Conservation (phyloP, 2,113 vertebrate species). For the Gobio gobio region DNA sequence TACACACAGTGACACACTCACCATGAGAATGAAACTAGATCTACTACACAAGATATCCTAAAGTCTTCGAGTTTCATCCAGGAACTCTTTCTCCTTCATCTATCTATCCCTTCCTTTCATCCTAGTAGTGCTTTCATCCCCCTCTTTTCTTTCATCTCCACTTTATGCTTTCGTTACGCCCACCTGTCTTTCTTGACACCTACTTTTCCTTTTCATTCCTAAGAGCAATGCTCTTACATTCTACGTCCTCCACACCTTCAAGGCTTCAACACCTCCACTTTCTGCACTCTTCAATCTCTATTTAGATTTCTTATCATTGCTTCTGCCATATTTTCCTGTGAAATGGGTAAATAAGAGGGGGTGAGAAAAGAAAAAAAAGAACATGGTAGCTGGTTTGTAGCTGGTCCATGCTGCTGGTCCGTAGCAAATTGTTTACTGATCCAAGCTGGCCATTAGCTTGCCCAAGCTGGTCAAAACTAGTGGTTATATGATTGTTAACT, state of each 20-base stretch:
- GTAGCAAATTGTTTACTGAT: neutral
- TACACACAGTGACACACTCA: no score
- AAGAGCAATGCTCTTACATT: neutral
- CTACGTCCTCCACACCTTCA: neutral
- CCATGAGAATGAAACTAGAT: neutral
- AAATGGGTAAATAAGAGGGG: neutral
- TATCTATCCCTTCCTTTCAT: conserved; percentile 29
- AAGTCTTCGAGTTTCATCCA: neutral
- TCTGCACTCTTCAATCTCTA: conserved; percentile 4
- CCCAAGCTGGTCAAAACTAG: neutral
- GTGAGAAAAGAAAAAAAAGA: neutral
- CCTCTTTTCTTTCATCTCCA: conserved; percentile 35
- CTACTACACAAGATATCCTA: neutral
- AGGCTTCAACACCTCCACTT: neutral
- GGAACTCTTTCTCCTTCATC: conserved; percentile 12
- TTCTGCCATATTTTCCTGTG: neutral
- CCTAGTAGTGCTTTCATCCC: neutral
- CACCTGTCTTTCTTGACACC: conserved; percentile 34
- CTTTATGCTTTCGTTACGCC: conserved; percentile 20
- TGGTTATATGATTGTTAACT: neutral
- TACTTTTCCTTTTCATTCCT: conserved; percentile 13
- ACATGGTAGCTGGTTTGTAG: neutral
- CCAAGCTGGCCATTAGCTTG: neutral
- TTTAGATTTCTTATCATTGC: neutral
- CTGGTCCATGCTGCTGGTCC: no score